These are phyloP conservation scores for Drosophila paramelanica DNA, from an alignment of 2,888 invertebrate species.

Conservation along the genomic window DNA sequence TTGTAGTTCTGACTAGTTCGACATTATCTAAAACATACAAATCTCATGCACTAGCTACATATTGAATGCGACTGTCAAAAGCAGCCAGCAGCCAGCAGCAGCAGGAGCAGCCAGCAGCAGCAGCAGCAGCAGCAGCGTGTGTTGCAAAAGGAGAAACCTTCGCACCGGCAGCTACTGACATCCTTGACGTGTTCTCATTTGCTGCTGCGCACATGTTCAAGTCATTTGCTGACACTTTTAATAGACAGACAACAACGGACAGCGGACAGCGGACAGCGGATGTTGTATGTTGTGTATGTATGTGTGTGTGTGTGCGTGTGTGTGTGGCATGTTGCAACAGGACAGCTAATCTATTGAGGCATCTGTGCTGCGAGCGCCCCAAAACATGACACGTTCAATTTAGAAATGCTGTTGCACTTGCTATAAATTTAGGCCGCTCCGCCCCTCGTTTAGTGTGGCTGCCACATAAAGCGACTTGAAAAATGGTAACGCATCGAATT, in stretches of 20 bases:
- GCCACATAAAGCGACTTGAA: conserved; percentile 40
- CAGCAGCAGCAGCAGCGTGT: conserved; percentile 14
- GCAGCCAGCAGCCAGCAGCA: neutral
- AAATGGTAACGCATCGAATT: conserved; percentile 59
- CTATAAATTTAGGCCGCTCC: conserved; percentile 3
- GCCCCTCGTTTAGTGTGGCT: conserved; percentile 31
- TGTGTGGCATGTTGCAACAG: conserved; percentile 41
- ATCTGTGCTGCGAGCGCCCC: conserved; percentile 66
- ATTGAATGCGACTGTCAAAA: conserved; percentile 49
- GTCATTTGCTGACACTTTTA: conserved; percentile 72
- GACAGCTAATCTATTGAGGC: conserved; percentile 77
- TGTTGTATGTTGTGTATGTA: neutral
- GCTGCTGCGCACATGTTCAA: conserved; percentile 43
- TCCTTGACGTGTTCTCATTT: conserved; percentile 61
- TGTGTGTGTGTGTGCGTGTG: neutral
- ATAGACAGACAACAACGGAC: conserved; percentile 65
- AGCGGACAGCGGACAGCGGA: conserved; percentile 22
- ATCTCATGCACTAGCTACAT: conserved; percentile 44
- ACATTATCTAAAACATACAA: conserved; percentile 72
- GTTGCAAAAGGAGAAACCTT: conserved; percentile 3
- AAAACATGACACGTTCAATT: conserved; percentile 72
- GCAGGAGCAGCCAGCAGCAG: neutral
- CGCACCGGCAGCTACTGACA: conserved; percentile 51
- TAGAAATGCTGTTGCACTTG: conserved; percentile 37
- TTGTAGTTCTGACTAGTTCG: conserved; percentile 24